Evolutionary conservation across 1,140 invertebrate genomes (phyloP).

Genomic region (Dreissena rostriformis): DNA sequence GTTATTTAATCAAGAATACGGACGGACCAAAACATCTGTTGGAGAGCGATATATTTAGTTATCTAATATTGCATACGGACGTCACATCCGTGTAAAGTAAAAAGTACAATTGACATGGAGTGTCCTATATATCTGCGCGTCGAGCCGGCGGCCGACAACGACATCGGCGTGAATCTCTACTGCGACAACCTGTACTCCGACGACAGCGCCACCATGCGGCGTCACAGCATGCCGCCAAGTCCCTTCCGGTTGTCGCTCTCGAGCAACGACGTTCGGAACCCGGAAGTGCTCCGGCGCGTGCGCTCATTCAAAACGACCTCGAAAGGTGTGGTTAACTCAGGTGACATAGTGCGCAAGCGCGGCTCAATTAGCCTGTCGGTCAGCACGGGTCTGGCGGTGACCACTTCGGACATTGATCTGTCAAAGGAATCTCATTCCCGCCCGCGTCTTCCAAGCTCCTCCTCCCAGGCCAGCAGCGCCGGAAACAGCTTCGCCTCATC

Average conservation of each 20-base stretch:
- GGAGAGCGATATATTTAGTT: too few relatives aligned
- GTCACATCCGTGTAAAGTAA: too few relatives aligned
- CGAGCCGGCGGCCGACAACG: not conserved
- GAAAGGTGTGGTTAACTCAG: constrained; percentile 93
- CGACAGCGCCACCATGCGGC: constrained; percentile 31
- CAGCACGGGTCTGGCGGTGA: constrained; percentile 59
- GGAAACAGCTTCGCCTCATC: constrained; percentile 45
- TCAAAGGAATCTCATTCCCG: constrained; percentile 9
- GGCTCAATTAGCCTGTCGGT: constrained; percentile 84
- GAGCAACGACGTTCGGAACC: constrained; percentile 40
- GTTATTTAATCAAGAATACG: too few relatives aligned
- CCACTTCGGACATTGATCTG: constrained; percentile 36
- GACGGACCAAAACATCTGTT: not conserved
- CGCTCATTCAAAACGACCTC: constrained; percentile 94
- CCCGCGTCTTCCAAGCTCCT: constrained; percentile 52
- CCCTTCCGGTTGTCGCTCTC: constrained; percentile 49
- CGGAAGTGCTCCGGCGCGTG: constrained; percentile 82
- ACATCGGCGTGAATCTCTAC: constrained; percentile 6
- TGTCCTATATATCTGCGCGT: constrained; percentile 44
- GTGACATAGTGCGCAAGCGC: constrained; percentile 90
- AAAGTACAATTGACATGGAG: not conserved
- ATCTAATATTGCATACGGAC: too few relatives aligned
- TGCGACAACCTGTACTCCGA: constrained; percentile 31
- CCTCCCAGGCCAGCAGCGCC: constrained; percentile 55
- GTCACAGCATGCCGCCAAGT: constrained; percentile 55